Conservation (phyloP, 1,140 invertebrate genomes). For the Drosophila dunni region DNA sequence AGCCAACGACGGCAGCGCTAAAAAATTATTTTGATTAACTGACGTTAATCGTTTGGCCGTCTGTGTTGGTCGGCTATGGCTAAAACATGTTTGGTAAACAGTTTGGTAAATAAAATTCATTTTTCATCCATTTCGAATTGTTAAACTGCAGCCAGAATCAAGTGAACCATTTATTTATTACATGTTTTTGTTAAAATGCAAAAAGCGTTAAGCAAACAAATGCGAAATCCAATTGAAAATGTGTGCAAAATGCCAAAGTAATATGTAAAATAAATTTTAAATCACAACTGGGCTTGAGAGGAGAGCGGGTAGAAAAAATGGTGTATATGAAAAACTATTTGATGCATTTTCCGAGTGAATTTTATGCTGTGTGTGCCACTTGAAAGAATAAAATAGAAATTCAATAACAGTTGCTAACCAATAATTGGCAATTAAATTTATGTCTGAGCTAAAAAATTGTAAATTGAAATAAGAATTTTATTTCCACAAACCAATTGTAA, state of each 20-base stretch:
- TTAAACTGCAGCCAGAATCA: conserved; percentile 39
- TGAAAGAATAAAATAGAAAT: conserved; percentile 44
- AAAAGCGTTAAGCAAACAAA: conserved; percentile 62
- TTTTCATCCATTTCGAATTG: conserved; percentile 62
- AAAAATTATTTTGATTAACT: conserved; percentile 56
- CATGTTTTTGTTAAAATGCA: conserved; percentile 65
- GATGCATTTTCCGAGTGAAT: conserved; percentile 51
- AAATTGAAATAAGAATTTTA: neutral
- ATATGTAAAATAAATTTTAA: conserved; percentile 18
- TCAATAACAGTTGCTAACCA: conserved; percentile 25
- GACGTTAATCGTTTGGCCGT: conserved; percentile 31
- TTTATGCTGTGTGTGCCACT: conserved; percentile 58
- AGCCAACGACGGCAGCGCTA: conserved; percentile 25
- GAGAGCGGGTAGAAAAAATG: conserved; percentile 7
- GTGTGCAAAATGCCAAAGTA: conserved; percentile 9
- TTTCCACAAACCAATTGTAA: no score
- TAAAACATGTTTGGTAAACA: conserved; percentile 22
- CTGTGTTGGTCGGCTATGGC: neutral
- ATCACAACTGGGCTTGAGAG: conserved; percentile 13
- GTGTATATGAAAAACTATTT: conserved; percentile 64
- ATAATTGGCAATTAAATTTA: conserved; percentile 39
- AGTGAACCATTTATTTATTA: conserved; percentile 66
- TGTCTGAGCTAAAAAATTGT: neutral
- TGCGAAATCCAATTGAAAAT: conserved; percentile 47
- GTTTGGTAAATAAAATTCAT: conserved; percentile 35